These are phyloP conservation scores for Drosophila meridiana DNA, from an alignment of 2,888 invertebrate species.

Conservation along the genomic window DNA sequence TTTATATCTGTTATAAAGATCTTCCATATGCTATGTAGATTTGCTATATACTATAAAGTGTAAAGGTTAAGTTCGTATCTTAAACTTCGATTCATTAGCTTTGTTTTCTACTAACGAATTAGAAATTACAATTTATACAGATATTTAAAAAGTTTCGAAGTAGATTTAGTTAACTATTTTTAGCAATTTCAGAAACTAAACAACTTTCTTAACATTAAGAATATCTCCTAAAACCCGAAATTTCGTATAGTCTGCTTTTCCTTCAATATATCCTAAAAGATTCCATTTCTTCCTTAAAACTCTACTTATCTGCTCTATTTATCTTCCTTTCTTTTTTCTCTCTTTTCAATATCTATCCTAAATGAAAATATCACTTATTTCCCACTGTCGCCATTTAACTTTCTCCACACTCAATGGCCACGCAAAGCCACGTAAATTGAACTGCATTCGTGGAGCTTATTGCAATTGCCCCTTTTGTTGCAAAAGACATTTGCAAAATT, in stretches of 20 bases:
- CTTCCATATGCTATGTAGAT: no score
- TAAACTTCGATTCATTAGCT: background rate
- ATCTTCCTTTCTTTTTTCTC: no score
- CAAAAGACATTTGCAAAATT: constrained; percentile 73
- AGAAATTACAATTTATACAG: background rate
- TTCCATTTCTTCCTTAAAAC: background rate
- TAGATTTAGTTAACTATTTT: background rate
- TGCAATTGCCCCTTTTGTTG: constrained; percentile 62
- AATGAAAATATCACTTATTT: background rate
- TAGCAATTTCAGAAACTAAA: background rate
- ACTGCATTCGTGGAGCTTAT: constrained; percentile 67
- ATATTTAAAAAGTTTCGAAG: accelerated
- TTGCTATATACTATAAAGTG: no score
- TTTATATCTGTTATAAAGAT: background rate
- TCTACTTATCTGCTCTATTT: background rate
- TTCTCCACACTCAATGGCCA: background rate
- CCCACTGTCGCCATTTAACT: background rate
- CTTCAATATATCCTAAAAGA: no score
- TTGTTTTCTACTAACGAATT: background rate
- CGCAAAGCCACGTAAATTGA: constrained; percentile 60
- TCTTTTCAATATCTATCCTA: no score
- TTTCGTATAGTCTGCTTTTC: background rate
- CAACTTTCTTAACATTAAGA: background rate
- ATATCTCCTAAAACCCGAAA: no score
- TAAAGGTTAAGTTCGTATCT: background rate